A percentile compares a stretch with the other conserved stretches of the same genome.
Conservation (phyloP, 2,113 vertebrate species). For the Callopanchax toddi region DNA sequence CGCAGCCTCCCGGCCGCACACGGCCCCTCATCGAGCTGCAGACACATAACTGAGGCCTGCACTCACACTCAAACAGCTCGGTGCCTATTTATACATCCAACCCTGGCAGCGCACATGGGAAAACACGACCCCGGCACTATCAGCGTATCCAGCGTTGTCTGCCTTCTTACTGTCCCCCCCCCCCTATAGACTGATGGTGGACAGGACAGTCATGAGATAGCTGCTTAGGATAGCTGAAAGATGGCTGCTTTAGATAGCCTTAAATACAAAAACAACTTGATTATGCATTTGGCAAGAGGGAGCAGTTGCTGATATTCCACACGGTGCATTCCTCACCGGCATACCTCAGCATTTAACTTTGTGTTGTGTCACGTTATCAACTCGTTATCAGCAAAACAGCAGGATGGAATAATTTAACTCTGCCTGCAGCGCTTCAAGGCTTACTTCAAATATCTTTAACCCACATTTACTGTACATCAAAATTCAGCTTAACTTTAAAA, state of each 20-base stretch:
- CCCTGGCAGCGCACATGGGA: constrained; percentile 75
- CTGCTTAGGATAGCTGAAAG: constrained; percentile 72
- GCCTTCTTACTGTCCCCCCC: constrained; percentile 52
- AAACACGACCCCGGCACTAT: constrained; percentile 74
- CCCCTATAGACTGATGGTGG: constrained; percentile 61
- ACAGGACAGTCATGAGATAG: constrained; percentile 69
- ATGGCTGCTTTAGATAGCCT: constrained; percentile 76
- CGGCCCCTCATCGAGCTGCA: constrained; percentile 66
- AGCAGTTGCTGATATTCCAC: constrained; percentile 68
- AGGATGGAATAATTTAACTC: constrained; percentile 15
- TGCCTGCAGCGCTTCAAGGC: background rate
- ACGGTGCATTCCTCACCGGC: constrained; percentile 47
- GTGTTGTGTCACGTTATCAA: constrained; percentile 53
- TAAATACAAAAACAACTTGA: constrained; percentile 71
- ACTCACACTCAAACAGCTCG: constrained; percentile 65
- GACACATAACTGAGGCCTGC: constrained; percentile 66
- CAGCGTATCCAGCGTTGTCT: constrained; percentile 72
- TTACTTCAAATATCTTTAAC: no score
- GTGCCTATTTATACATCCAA: constrained; percentile 76
- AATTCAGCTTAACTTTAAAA: background rate
- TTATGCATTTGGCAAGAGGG: constrained; percentile 65
- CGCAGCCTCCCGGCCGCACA: constrained; percentile 40
- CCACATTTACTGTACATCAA: no score
- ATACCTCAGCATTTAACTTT: constrained; percentile 55
- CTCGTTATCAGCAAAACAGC: constrained; percentile 54